Evolutionary conservation across 2,113 vertebrate species (phyloP).

Genomic region (Eupsittula cactorum): DNA sequence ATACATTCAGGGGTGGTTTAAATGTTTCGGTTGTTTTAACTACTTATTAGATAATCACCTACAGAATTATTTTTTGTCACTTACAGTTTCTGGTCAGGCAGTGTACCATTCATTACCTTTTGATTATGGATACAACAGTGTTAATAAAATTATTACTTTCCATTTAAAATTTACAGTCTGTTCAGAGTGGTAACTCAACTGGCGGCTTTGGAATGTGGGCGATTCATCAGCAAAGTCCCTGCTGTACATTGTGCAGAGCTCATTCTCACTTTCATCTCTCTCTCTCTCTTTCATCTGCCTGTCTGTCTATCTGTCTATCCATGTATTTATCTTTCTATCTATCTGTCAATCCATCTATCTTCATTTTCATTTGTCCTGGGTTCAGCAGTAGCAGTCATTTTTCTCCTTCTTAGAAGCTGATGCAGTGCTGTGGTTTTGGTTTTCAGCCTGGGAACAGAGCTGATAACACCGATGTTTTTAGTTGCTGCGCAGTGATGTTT

Average conservation of each 20-base stretch:
- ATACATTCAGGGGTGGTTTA: neutral
- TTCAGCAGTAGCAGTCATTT: too few relatives aligned
- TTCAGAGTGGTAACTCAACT: neutral
- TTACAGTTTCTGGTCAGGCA: neutral
- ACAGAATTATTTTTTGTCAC: neutral
- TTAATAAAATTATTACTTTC: neutral
- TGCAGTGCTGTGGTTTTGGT: too few relatives aligned
- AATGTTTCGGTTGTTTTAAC: neutral
- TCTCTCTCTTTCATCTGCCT: neutral
- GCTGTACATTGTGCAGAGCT: neutral
- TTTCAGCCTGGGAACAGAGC: too few relatives aligned
- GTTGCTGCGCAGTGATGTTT: too few relatives aligned
- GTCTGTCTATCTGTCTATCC: neutral
- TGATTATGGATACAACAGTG: neutral
- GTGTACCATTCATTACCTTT: neutral
- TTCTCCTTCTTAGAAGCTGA: too few relatives aligned
- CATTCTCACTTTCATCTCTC: neutral
- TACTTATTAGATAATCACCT: neutral
- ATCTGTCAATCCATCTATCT: neutral
- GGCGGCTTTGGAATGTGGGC: neutral
- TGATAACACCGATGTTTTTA: too few relatives aligned
- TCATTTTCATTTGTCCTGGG: neutral
- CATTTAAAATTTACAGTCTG: neutral
- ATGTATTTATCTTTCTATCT: too few relatives aligned
- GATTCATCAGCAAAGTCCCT: neutral